These are phyloP conservation scores for Agrypnus murinus DNA, from an alignment of 2,888 invertebrate genomes.

Conservation along the genomic window DNA sequence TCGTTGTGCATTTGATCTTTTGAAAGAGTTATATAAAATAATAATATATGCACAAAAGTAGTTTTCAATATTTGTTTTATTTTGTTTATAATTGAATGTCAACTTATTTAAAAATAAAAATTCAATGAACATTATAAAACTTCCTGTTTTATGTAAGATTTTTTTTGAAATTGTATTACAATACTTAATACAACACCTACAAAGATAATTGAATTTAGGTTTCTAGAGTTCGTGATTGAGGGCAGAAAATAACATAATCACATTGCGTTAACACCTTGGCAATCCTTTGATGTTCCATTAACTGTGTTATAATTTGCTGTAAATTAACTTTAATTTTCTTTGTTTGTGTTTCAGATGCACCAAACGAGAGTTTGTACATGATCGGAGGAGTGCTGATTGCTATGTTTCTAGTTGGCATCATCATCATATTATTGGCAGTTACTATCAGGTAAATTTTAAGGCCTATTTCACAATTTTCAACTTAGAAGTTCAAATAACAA, in stretches of 20 bases:
- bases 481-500: constrained; percentile 22
- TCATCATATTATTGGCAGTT: constrained; percentile 86
- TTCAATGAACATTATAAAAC: too few species aligned
- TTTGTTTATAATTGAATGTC: too few species aligned
- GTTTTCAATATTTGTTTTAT: too few species aligned
- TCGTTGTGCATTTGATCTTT: too few species aligned
- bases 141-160: too few species aligned
- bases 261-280: constrained; percentile 22
- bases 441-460: constrained; percentile 81
- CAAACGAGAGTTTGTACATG: constrained; percentile 88
- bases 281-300: constrained; percentile 26
- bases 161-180: neutral
- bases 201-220: constrained; percentile 11
- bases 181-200: neutral
- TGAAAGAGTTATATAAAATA: too few species aligned
- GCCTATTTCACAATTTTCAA: neutral
- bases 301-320: neutral
- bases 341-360: constrained; percentile 82
- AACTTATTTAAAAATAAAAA: too few species aligned
- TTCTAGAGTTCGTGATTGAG: constrained; percentile 9
- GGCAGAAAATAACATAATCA: constrained; percentile 25
- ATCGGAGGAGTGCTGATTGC: constrained; percentile 89
- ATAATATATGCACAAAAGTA: too few species aligned
- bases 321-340: constrained; percentile 15
- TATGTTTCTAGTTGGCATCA: constrained; percentile 86